Evolutionary conservation across 2,113 vertebrate genomes (phyloP).

Genomic region (Danio rerio): DNA sequence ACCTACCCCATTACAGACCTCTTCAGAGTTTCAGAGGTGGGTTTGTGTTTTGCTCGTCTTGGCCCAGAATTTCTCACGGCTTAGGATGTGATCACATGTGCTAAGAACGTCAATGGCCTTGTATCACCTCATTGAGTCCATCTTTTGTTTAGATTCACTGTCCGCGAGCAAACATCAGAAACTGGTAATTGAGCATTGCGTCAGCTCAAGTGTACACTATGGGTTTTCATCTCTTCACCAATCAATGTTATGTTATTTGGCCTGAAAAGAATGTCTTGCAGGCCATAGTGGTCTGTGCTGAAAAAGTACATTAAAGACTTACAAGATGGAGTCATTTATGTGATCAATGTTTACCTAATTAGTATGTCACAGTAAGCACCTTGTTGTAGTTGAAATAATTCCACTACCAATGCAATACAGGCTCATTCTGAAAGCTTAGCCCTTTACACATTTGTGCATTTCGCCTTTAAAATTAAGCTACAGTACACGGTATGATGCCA

Average conservation of each 20-base stretch:
- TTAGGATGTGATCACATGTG: slow-evolving; percentile 18
- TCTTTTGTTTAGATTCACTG: slow-evolving; percentile 54
- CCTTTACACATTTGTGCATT: too few species aligned
- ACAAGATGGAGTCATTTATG: background rate
- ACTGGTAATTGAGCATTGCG: slow-evolving; percentile 55
- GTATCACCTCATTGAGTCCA: slow-evolving; percentile 51
- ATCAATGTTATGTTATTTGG: slow-evolving; percentile 56
- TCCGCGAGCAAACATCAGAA: slow-evolving; percentile 17
- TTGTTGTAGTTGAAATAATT: background rate
- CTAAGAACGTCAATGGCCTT: slow-evolving; percentile 42
- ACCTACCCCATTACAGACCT: background rate
- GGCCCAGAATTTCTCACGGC: slow-evolving; percentile 6
- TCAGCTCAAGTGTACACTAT: slow-evolving; percentile 38
- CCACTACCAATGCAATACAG: background rate
- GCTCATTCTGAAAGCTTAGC: too few species aligned
- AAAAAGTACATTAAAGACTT: slow-evolving; percentile 28
- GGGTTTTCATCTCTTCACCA: slow-evolving; percentile 35
- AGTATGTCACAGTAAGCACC: background rate
- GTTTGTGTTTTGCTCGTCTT: background rate
- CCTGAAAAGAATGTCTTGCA: slow-evolving; percentile 4
- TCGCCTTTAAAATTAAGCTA: too few species aligned
- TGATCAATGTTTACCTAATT: background rate
- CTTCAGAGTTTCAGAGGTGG: background rate
- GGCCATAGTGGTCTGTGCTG: background rate
- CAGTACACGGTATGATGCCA: too few species aligned